A percentile compares a stretch with the other conserved stretches of the same genome.
These are phyloP conservation scores for Seriola rivoliana DNA, from an alignment of 2,113 vertebrate genomes.

Conservation along the genomic window DNA sequence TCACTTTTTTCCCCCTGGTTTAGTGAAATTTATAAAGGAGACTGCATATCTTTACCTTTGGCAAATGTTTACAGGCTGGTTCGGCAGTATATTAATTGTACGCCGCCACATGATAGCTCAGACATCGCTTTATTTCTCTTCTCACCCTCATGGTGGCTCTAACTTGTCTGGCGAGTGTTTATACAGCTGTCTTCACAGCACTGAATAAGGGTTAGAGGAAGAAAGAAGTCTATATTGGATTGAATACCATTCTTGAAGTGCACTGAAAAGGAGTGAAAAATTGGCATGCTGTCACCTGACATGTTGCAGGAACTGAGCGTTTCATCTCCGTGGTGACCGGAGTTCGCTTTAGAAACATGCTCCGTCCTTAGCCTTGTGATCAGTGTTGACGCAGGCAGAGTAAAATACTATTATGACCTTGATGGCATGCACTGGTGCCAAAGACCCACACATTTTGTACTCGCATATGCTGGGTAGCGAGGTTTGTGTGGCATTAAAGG, in stretches of 20 bases:
- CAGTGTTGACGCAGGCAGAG: not conserved
- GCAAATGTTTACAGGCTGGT: slow-evolving; percentile 10
- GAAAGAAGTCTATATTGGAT: slow-evolving; percentile 15
- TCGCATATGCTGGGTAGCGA: not conserved
- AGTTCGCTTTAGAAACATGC: slow-evolving; percentile 4
- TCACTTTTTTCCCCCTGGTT: not conserved
- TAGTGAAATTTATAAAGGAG: not conserved
- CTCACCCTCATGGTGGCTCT: slow-evolving; percentile 20
- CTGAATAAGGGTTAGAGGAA: slow-evolving; percentile 26
- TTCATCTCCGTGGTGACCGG: slow-evolving; percentile 10
- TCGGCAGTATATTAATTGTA: slow-evolving; percentile 14
- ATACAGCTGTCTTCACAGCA: slow-evolving; percentile 44
- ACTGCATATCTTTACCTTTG: slow-evolving; percentile 17
- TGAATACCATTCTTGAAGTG: slow-evolving; percentile 30
- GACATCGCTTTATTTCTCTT: slow-evolving; percentile 22
- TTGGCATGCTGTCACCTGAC: slow-evolving; percentile 32
- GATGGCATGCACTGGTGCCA: not conserved
- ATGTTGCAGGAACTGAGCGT: slow-evolving; percentile 18
- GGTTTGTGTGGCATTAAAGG: slow-evolving; percentile 11
- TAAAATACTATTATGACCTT: slow-evolving; percentile 27
- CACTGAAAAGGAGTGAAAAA: slow-evolving; percentile 34
- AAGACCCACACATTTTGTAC: slow-evolving; percentile 10
- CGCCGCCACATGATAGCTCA: not conserved
- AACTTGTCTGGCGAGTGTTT: slow-evolving; percentile 34
- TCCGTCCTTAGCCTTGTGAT: slow-evolving; percentile 20